Evolutionary conservation across 2,888 invertebrate genomes (phyloP).

Genomic region (Coelopa pilipes): DNA sequence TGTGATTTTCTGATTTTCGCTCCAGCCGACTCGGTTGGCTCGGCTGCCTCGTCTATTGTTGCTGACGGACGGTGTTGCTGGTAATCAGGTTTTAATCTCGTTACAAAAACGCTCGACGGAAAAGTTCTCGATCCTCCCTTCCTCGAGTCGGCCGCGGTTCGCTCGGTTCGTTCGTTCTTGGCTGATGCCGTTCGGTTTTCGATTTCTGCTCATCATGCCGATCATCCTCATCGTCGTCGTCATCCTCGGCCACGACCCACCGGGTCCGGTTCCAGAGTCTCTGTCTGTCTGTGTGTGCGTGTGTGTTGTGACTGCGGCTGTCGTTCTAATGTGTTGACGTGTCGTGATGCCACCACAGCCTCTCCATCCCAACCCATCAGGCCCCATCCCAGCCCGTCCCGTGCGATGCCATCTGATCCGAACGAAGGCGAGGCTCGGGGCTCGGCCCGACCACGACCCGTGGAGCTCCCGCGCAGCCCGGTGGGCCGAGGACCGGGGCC

Average conservation of each 20-base stretch:
- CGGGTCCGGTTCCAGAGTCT: not conserved
- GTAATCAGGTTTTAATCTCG: too few relatives aligned
- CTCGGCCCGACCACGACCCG: not conserved
- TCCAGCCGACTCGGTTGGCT: too few relatives aligned
- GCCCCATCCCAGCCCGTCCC: not conserved
- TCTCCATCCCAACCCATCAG: not conserved
- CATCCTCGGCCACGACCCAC: not conserved
- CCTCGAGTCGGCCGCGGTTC: too few relatives aligned
- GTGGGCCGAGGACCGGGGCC: not conserved
- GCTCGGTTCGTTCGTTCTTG: too few relatives aligned
- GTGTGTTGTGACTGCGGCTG: constrained; percentile 44
- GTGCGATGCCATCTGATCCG: too few relatives aligned
- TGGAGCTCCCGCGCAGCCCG: not conserved
- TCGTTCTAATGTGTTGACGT: constrained; percentile 34
- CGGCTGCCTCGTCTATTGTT: too few relatives aligned
- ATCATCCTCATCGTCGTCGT: not conserved
- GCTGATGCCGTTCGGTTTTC: not conserved
- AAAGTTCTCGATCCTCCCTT: too few relatives aligned
- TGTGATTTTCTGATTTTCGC: too few relatives aligned
- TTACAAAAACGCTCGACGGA: too few relatives aligned
- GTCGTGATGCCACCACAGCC: constrained; percentile 12
- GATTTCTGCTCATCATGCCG: constrained; percentile 1
- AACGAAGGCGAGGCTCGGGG: too few relatives aligned
- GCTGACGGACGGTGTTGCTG: too few relatives aligned
- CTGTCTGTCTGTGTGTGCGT: not conserved